phyloP scores from a whole-genome alignment of 1,140 invertebrate species.

The Holcopasites calliopsidis region DNA sequence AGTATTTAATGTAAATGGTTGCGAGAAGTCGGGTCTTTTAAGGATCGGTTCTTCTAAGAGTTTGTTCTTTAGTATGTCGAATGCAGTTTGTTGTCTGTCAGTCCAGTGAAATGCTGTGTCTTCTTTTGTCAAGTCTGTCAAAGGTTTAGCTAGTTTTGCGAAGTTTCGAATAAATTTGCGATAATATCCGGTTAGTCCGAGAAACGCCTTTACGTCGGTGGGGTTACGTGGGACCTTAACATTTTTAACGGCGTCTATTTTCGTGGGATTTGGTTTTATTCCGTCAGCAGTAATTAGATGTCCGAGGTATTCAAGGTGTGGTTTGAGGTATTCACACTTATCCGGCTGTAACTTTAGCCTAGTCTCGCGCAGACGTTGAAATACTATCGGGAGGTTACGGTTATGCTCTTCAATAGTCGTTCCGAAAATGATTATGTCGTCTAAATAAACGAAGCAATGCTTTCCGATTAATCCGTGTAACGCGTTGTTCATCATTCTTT shows the following conservation, averaged over 20 bases:
- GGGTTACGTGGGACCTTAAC: background rate
- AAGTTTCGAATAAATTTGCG: no score
- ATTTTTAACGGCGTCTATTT: background rate
- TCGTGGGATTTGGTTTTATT: background rate
- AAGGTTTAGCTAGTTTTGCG: no score
- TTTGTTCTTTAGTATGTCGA: no score
- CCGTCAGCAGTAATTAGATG: background rate
- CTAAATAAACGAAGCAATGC: background rate
- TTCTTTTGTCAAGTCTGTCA: no score
- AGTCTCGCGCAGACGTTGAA: background rate
- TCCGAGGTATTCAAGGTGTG: background rate
- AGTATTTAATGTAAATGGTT: no score
- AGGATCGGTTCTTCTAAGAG: no score
- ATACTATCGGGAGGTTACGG: background rate
- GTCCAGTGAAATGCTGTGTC: no score
- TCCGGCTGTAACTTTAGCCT: background rate
- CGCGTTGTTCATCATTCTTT: background rate
- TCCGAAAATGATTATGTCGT: background rate
- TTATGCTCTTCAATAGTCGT: background rate
- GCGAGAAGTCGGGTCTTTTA: no score
- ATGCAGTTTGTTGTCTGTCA: no score
- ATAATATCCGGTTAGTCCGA: no score
- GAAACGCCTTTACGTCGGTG: background rate
- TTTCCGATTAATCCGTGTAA: background rate
- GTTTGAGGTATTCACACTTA: background rate